Conservation (phyloP, 1,140 invertebrate genomes). For the Scylla paramamosain region DNA sequence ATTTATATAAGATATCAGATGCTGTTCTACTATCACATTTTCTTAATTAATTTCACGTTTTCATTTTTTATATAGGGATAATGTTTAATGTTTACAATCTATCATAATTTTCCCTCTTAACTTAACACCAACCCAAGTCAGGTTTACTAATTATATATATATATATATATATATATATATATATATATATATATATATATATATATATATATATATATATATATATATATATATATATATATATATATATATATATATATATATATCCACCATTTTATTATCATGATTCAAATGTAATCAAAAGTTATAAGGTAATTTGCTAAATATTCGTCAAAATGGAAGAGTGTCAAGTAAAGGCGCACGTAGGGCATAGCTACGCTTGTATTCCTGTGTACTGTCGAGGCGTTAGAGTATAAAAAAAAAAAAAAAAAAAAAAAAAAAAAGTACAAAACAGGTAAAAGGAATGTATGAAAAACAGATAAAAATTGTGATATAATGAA, state of each 20-base stretch:
- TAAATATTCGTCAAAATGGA: not conserved
- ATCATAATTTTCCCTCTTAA: not conserved
- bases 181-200: slow-evolving; percentile 48
- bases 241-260: not conserved
- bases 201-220: slow-evolving; percentile 45
- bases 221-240: not conserved
- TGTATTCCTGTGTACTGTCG: too few species aligned
- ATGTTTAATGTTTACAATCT: not conserved
- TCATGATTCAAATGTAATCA: not conserved
- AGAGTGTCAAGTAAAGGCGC: not conserved
- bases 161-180: slow-evolving; percentile 48
- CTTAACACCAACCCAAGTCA: not conserved
- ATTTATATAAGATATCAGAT: not conserved
- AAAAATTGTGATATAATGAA: too few species aligned
- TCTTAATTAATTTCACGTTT: not conserved
- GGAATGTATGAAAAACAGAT: too few species aligned
- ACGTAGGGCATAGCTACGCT: not conserved
- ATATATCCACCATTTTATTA: not conserved
- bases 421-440: too few species aligned
- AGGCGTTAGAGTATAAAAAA: too few species aligned
- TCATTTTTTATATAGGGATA: not conserved
- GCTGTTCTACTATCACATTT: not conserved
- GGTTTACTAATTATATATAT: not conserved
- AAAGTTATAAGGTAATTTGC: not conserved
- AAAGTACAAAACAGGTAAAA: too few species aligned